Base-by-base conservation (phyloP, 1,140 invertebrate species). In the Leptinotarsa undecemlineata region DNA sequence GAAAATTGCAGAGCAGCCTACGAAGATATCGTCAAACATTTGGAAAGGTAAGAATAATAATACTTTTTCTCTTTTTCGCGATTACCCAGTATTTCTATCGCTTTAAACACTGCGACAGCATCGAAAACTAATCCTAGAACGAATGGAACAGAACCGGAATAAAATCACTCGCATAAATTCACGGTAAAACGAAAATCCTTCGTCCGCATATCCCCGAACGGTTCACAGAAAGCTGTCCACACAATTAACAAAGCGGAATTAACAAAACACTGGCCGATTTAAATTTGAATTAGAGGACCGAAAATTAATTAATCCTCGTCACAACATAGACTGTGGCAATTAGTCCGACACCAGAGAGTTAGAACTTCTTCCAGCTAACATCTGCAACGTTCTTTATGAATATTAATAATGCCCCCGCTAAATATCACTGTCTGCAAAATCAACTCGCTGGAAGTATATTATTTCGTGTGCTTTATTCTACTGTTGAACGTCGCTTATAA, bases 1-100 rank as follows among this genome's bases (percentile, higher is more conserved):
- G 94, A 96, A 88, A 96, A 95, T 87, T 96, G 95, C 88, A 90
- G 94, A 86, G 94, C 94, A 78, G 94, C 94, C 81, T 96, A 96
- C 86, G 95, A 96, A 87, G 94, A 96, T 87, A 95, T 96, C 85
- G 94, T 96, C 68, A 96, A 96, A 89, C 94, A 96, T 85, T 90
- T 96, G 82, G 94, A 96, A 90, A 94, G 95, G 91, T 95, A 91
- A 88, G 91, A 84, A 42, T 42, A 42, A 42, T 57, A 19, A 57
- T 15, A 14, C n/a, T 8, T 19, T n/a, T 14, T 57, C 51, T 15
- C 51, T 6, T 17, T 57, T 57, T 4, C 13, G 15, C n/a, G 51
- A 19, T 57, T 5, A 19, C 14, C n/a, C 51, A 57, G 51, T 5
- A 57, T 57, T n/a, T 19, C 17, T 57, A 19, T 42, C 8, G 8